Evolutionary conservation across 2,888 invertebrate genomes (phyloP).

Genomic region (Hemithea aestivaria): DNA sequence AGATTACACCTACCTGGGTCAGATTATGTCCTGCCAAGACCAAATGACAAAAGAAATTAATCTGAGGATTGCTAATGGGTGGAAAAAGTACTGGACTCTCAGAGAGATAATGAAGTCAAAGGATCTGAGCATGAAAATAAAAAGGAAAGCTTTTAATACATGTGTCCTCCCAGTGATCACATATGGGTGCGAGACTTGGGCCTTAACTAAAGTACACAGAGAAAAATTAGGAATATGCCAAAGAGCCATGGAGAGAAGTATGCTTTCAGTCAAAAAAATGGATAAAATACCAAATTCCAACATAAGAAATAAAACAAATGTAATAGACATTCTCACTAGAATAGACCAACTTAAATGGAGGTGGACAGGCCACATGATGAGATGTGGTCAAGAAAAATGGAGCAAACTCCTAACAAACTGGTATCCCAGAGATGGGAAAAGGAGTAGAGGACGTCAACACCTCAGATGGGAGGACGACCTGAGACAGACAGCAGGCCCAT

Average conservation of each 20-base stretch:
- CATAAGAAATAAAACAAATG: neutral
- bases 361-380: neutral
- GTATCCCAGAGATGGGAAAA: too few species aligned
- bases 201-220: slow-evolving; percentile 1
- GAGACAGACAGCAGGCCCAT: too few species aligned
- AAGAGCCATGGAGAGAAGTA: slow-evolving; percentile 14
- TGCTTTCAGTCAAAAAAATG: slow-evolving; percentile 5
- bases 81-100: slow-evolving; percentile 18
- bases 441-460: too few species aligned
- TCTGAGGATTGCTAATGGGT: slow-evolving; percentile 19
- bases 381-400: neutral
- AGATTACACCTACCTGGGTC: neutral
- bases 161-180: slow-evolving; percentile 3
- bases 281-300: slow-evolving; percentile 1
- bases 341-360: neutral
- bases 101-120: slow-evolving; percentile 9
- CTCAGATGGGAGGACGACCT: too few species aligned
- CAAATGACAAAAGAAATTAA: slow-evolving; percentile 12
- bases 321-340: neutral
- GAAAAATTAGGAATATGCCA: slow-evolving; percentile 8
- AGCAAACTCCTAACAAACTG: too few species aligned
- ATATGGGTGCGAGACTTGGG: slow-evolving; percentile 14
- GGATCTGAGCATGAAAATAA: slow-evolving; percentile 1
- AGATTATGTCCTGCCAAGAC: slow-evolving; percentile 4
- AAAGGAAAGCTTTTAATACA: slow-evolving; percentile 2